Evolutionary conservation across 1,140 invertebrate species (phyloP).

Genomic region (Trichonephila clavata): DNA sequence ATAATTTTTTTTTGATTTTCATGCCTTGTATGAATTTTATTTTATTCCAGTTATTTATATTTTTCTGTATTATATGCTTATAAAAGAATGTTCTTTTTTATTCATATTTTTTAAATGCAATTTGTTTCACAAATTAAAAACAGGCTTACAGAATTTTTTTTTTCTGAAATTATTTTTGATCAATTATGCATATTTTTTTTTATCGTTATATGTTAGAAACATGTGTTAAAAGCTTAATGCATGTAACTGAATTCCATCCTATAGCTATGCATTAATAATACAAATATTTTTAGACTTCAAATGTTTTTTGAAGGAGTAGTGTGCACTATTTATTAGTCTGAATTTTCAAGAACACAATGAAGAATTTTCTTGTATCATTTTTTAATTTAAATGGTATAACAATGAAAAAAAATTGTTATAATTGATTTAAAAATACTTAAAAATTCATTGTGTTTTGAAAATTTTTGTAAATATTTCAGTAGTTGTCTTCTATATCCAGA

Average conservation of each 20-base stretch:
- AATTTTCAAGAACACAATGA: neutral
- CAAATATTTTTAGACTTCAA: neutral
- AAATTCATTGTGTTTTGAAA: neutral
- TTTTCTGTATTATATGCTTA: no score
- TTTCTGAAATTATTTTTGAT: no score
- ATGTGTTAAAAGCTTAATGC: no score
- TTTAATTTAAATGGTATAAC: neutral
- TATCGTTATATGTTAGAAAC: no score
- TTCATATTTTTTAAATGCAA: no score
- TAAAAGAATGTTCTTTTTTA: no score
- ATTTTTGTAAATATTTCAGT: conserved; percentile 5
- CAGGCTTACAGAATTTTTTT: no score
- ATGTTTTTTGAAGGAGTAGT: neutral
- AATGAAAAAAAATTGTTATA: neutral
- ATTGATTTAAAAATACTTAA: neutral
- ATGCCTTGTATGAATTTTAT: no score
- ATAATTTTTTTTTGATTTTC: no score
- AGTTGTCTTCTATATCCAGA: neutral
- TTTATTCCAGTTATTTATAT: no score
- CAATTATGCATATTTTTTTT: no score
- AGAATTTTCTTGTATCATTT: neutral
- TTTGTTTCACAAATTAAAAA: no score
- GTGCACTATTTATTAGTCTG: neutral
- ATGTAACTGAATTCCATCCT: neutral
- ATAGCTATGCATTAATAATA: neutral